Evolutionary conservation across 1,140 invertebrate genomes (phyloP).

Genomic region (Drosophila navojoa): DNA sequence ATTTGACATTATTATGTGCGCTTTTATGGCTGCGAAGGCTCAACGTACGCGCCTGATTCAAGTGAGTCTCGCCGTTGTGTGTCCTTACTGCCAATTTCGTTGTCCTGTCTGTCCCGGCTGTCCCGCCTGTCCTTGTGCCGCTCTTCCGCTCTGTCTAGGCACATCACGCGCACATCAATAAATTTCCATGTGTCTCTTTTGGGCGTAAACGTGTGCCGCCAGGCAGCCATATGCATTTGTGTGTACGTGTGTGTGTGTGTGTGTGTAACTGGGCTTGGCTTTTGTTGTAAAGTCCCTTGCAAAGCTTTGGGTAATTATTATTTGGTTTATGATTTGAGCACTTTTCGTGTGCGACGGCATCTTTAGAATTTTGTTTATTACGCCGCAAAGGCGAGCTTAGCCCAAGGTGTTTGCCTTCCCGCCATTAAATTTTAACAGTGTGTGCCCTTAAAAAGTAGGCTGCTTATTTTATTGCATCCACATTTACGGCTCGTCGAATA

Average conservation of each 20-base stretch:
- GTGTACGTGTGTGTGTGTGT: neutral
- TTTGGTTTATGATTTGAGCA: constrained; percentile 78
- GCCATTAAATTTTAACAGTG: constrained; percentile 71
- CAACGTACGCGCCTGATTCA: constrained; percentile 48
- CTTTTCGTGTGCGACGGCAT: constrained; percentile 54
- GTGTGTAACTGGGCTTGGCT: constrained; percentile 35
- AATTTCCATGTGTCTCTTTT: constrained; percentile 64
- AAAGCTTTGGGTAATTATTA: constrained; percentile 78
- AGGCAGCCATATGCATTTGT: neutral
- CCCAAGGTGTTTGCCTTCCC: constrained; percentile 50
- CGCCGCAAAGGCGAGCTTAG: constrained; percentile 42
- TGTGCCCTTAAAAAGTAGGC: constrained; percentile 49
- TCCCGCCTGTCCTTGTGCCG: no score
- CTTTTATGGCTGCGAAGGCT: constrained; percentile 78
- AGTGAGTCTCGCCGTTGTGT: constrained; percentile 22
- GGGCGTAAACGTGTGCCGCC: constrained; percentile 8
- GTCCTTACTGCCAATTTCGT: constrained; percentile 32
- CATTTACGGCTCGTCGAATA: constrained; percentile 68
- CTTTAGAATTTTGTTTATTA: constrained; percentile 79
- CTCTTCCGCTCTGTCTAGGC: constrained; percentile 52
- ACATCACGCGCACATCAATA: constrained; percentile 71
- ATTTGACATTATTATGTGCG: constrained; percentile 83
- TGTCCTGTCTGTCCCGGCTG: constrained; percentile 3
- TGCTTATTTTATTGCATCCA: constrained; percentile 56
- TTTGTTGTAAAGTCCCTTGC: constrained; percentile 57